phyloP scores from a whole-genome alignment of 2,113 vertebrate species.

The Grammomys dolichurus region DNA sequence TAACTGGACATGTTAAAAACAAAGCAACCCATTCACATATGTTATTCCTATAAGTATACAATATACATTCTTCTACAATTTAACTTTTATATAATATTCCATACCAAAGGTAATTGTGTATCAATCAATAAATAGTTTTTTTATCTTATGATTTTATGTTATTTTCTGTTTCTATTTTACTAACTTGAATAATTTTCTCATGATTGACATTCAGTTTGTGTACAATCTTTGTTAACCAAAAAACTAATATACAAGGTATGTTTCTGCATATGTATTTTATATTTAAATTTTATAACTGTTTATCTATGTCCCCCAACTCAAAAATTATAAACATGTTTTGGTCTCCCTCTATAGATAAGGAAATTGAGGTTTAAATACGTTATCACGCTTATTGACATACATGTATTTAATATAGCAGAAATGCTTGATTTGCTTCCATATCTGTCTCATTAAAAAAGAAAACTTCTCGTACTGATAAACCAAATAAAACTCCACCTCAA shows the following conservation, averaged over 20 bases:
- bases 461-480: not conserved
- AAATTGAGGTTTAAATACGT: not conserved
- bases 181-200: conserved; percentile 51
- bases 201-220: not conserved
- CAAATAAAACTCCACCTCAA: not conserved
- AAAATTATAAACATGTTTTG: not conserved
- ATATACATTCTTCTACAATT: not conserved
- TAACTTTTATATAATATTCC: not conserved
- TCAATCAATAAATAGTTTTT: not conserved
- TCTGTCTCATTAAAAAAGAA: not conserved
- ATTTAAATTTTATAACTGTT: not conserved
- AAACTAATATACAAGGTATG: conserved; percentile 3
- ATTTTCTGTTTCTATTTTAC: not conserved
- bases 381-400: not conserved
- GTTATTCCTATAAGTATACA: not conserved
- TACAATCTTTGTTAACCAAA: not conserved
- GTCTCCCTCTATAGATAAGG: not conserved
- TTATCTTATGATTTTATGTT: conserved; percentile 6
- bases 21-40: not conserved
- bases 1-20: conserved; percentile 9
- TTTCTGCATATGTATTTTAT: not conserved
- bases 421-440: not conserved
- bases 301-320: not conserved
- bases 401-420: not conserved
- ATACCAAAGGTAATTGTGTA: conserved; percentile 10